These are phyloP conservation scores for Brachycybe producta DNA, from an alignment of 2,888 invertebrate genomes.

Conservation along the genomic window DNA sequence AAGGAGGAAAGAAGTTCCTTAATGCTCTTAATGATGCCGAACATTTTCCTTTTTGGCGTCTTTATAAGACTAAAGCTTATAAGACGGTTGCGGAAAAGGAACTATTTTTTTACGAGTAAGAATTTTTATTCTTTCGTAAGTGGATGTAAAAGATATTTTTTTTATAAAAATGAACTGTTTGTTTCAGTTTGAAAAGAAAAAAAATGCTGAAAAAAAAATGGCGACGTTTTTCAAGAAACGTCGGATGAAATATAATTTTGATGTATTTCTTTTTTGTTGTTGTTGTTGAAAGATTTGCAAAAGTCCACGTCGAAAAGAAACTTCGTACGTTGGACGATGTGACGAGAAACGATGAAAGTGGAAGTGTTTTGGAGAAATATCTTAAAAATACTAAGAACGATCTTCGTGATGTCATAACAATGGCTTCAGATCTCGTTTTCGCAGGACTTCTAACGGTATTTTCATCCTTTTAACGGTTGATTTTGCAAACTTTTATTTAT, in stretches of 20 bases:
- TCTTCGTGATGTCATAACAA: slow-evolving; percentile 6
- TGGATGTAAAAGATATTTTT: too few relatives aligned
- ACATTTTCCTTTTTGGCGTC: not conserved
- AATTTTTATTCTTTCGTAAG: too few relatives aligned
- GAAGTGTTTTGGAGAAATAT: not conserved
- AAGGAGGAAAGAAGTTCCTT: not conserved
- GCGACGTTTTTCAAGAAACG: too few relatives aligned
- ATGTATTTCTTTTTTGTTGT: not conserved
- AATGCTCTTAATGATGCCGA: not conserved
- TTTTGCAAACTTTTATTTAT: not conserved
- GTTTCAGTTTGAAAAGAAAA: too few relatives aligned
- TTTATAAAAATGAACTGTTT: too few relatives aligned
- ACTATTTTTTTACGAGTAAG: slow-evolving; percentile 10
- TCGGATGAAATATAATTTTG: not conserved
- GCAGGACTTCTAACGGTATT: not conserved
- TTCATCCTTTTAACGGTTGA: not conserved
- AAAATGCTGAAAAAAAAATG: too few relatives aligned
- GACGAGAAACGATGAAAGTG: too few relatives aligned
- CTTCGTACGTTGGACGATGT: too few relatives aligned
- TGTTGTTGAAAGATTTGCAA: not conserved
- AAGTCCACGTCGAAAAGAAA: not conserved
- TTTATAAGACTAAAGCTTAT: not conserved
- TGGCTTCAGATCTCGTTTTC: slow-evolving; percentile 2
- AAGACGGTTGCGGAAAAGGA: not conserved
- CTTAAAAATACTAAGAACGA: not conserved